Evolutionary conservation across 1,140 invertebrate genomes (phyloP).

Genomic region (Pectinophora gossypiella): DNA sequence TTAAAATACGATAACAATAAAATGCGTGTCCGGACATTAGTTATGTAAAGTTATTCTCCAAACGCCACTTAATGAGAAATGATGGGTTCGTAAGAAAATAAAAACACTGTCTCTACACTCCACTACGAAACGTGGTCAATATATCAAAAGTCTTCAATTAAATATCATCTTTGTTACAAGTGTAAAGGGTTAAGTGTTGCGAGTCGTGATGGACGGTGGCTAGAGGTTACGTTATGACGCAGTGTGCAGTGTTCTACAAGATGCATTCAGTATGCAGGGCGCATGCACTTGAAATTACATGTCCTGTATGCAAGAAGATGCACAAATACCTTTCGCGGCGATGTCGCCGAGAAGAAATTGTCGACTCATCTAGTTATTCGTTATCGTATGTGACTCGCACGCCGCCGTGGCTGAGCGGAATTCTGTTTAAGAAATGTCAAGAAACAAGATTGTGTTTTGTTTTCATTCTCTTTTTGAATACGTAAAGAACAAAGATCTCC

Average conservation of each 20-base stretch:
- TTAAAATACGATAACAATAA: slow-evolving; percentile 75
- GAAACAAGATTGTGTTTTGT: too few species aligned
- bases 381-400: slow-evolving; percentile 19
- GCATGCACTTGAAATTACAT: slow-evolving; percentile 62
- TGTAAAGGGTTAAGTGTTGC: not conserved
- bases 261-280: slow-evolving; percentile 58
- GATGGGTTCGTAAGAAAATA: slow-evolving; percentile 74
- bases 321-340: slow-evolving; percentile 25
- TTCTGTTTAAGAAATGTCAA: too few species aligned
- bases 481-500: too few species aligned
- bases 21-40: slow-evolving; percentile 72
- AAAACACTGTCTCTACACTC: slow-evolving; percentile 56
- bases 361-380: slow-evolving; percentile 25
- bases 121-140: slow-evolving; percentile 17
- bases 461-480: too few species aligned
- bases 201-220: too few species aligned
- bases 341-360: slow-evolving; percentile 38
- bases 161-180: not conserved
- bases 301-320: slow-evolving; percentile 66
- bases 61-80: slow-evolving; percentile 74
- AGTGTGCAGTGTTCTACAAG: slow-evolving; percentile 36
- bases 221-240: not conserved
- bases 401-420: too few species aligned
- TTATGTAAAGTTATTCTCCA: slow-evolving; percentile 72
- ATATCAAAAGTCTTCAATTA: not conserved